These are phyloP conservation scores for Platycnemis pennipes DNA, from an alignment of 2,888 invertebrate genomes.

Conservation along the genomic window DNA sequence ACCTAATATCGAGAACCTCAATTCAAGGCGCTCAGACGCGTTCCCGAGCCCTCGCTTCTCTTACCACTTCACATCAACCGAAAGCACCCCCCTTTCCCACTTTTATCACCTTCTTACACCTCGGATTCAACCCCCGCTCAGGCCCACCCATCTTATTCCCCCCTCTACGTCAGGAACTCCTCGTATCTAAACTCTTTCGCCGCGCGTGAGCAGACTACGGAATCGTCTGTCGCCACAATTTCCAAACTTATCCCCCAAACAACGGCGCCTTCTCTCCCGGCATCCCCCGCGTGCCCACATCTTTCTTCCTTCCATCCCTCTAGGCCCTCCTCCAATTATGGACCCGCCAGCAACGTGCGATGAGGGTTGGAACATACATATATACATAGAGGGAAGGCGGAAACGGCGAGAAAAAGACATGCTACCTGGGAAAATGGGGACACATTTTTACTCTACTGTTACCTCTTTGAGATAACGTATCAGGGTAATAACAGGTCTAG, in stretches of 20 bases:
- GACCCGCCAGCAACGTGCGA: neutral
- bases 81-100: neutral
- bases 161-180: neutral
- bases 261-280: neutral
- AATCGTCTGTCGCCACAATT: slow-evolving; percentile 48
- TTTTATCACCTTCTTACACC: neutral
- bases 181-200: neutral
- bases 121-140: neutral
- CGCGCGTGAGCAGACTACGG: slow-evolving; percentile 35
- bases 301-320: neutral
- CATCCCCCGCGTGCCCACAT: neutral
- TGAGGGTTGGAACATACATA: neutral
- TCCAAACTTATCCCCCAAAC: slow-evolving; percentile 46
- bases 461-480: too few species aligned
- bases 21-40: too few species aligned
- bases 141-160: neutral
- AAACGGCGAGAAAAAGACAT: neutral
- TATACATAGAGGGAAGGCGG: neutral
- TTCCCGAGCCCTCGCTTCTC: too few species aligned
- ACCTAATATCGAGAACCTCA: too few species aligned
- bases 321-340: neutral
- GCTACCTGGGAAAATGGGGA: too few species aligned
- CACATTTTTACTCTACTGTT: too few species aligned
- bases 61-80: neutral
- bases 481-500: too few species aligned